phyloP scores from a whole-genome alignment of 2,797 vertebrate genomes.

The Bovichtus variegatus region DNA sequence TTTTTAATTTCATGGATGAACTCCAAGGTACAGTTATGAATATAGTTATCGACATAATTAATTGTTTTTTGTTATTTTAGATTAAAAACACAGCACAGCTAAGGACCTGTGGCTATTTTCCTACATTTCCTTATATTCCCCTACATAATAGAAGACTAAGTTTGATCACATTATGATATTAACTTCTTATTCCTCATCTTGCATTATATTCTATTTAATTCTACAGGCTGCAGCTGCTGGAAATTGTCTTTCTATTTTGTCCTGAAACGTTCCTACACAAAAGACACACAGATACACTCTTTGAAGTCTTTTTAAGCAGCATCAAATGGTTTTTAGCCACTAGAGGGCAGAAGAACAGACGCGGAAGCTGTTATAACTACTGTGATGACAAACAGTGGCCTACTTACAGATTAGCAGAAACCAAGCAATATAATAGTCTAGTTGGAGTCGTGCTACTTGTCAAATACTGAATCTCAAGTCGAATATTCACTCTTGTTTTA shows the following conservation, averaged over 20 bases:
- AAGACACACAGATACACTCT: neutral
- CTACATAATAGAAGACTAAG: neutral
- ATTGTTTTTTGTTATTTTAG: neutral
- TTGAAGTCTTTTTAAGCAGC: too few species aligned
- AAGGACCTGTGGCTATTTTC: too few species aligned
- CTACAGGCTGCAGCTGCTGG: neutral
- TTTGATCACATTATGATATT: constrained; percentile 1
- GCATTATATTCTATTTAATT: neutral
- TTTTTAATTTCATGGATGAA: neutral
- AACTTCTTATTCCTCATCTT: neutral
- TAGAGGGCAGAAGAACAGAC: neutral
- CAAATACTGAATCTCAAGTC: neutral
- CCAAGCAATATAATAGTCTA: too few species aligned
- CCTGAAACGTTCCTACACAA: neutral
- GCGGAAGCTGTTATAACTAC: neutral
- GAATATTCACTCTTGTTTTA: neutral
- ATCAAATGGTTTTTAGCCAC: neutral
- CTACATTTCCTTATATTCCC: neutral
- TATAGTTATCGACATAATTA: neutral
- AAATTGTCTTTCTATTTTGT: neutral
- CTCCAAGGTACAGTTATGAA: neutral
- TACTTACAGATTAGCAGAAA: neutral
- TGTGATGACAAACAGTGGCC: neutral
- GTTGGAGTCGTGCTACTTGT: neutral
- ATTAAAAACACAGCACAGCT: neutral